Conservation (phyloP, 2,113 vertebrate genomes). For the Centrocercus urophasianus region DNA sequence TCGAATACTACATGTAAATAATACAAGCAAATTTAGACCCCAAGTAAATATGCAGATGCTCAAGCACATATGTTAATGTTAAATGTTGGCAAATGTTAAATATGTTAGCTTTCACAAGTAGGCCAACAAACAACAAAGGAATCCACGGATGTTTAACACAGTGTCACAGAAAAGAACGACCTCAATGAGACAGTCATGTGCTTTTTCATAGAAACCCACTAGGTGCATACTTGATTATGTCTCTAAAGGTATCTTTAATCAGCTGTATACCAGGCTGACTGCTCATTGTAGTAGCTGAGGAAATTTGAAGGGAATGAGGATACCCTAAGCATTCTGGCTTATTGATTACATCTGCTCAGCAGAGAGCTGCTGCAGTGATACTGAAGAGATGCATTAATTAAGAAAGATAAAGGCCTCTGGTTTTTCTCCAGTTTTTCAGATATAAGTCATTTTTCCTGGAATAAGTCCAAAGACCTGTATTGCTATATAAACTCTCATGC, state of each 20-base stretch:
- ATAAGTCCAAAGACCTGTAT: neutral
- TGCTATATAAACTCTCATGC: neutral
- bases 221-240: neutral
- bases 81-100: neutral
- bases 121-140: constrained; percentile 17
- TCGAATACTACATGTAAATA: neutral
- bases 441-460: neutral
- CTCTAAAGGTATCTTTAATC: neutral
- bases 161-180: neutral
- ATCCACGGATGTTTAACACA: neutral
- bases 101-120: neutral
- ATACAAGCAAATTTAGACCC: constrained; percentile 47
- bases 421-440: neutral
- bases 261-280: neutral
- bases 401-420: neutral
- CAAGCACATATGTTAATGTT: neutral
- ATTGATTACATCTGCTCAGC: neutral
- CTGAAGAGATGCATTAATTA: neutral
- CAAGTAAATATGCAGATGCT: neutral
- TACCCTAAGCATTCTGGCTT: neutral
- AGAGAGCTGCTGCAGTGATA: rapidly evolving
- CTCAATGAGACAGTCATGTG: neutral
- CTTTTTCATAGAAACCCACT: neutral
- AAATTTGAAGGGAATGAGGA: neutral
- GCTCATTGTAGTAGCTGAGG: neutral